These are phyloP conservation scores for Anolis sagrei DNA, from an alignment of 2,113 vertebrate species.

Conservation along the genomic window DNA sequence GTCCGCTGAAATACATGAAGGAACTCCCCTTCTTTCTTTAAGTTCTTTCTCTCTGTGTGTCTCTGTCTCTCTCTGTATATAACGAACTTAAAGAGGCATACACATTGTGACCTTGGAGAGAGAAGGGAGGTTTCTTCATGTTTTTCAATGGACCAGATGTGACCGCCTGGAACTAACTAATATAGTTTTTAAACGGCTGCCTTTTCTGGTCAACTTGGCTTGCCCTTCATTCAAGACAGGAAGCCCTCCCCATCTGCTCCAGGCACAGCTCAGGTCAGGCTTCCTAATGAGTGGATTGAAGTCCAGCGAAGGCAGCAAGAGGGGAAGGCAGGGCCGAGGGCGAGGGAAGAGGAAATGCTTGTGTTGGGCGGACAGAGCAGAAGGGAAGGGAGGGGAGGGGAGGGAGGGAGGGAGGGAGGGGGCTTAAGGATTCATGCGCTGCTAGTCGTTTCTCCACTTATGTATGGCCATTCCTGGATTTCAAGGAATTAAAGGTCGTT, in stretches of 20 bases:
- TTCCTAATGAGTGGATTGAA: conserved; percentile 65
- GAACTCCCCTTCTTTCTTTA: not conserved
- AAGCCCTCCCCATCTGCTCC: conserved; percentile 65
- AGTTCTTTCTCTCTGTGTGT: not conserved
- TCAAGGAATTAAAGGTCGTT: no score
- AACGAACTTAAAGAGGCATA: no score
- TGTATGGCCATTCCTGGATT: no score
- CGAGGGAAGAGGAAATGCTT: conserved; percentile 69
- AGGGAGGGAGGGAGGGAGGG: not conserved
- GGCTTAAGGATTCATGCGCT: no score
- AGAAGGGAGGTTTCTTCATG: no score
- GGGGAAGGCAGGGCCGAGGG: conserved; percentile 49
- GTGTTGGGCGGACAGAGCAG: conserved; percentile 35
- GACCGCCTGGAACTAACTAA: no score
- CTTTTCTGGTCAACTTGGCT: conserved; percentile 57
- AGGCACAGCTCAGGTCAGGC: conserved; percentile 60
- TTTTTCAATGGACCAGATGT: no score
- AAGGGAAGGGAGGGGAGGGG: conserved; percentile 29
- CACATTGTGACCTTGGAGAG: no score
- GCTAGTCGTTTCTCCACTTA: no score
- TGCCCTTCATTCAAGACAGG: conserved; percentile 66
- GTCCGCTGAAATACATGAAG: not conserved
- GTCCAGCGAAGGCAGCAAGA: conserved; percentile 39
- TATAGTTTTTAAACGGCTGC: not conserved
- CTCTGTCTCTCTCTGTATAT: no score